Conservation (phyloP, 2,888 invertebrate genomes). For the Phaedon cochleariae region DNA sequence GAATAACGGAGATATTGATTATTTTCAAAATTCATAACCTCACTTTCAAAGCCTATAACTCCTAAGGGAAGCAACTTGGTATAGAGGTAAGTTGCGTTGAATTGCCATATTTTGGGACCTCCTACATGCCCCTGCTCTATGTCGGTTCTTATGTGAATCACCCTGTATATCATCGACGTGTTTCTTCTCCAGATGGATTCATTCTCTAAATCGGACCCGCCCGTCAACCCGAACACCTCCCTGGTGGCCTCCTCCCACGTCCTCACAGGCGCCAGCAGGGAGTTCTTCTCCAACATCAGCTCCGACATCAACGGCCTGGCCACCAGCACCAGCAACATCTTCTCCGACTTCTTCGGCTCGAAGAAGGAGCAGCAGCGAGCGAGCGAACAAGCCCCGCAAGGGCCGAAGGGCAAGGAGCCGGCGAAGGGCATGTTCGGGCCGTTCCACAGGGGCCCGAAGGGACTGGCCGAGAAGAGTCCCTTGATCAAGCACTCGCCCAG, state of each 20-base stretch:
- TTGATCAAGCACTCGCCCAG: conserved; percentile 83
- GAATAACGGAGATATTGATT: too few species aligned
- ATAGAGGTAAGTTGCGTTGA: too few species aligned
- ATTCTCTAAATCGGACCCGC: conserved; percentile 55
- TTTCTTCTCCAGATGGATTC: conserved; percentile 58
- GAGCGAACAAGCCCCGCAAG: conserved; percentile 51
- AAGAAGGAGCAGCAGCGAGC: conserved; percentile 62
- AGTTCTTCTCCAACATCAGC: conserved; percentile 91
- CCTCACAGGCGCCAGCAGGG: conserved; percentile 74
- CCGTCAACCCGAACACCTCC: conserved; percentile 67
- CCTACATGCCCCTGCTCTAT: too few species aligned
- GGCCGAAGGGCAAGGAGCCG: conserved; percentile 54
- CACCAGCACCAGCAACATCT: conserved; percentile 91
- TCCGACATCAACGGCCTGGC: conserved; percentile 93
- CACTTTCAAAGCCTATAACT: too few species aligned
- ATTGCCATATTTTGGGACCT: too few species aligned
- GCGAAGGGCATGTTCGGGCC: conserved; percentile 73
- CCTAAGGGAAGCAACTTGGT: too few species aligned
- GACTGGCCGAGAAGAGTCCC: conserved; percentile 88
- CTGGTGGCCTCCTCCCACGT: conserved; percentile 71
- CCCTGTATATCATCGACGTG: too few species aligned
- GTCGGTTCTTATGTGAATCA: too few species aligned
- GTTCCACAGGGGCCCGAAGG: conserved; percentile 81
- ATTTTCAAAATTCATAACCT: too few species aligned
- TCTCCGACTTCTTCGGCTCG: conserved; percentile 91